Evolutionary conservation across 2,797 vertebrate species (phyloP), one percentile per base, ranked within the genome.

Genomic region (Microchirus variegatus): DNA sequence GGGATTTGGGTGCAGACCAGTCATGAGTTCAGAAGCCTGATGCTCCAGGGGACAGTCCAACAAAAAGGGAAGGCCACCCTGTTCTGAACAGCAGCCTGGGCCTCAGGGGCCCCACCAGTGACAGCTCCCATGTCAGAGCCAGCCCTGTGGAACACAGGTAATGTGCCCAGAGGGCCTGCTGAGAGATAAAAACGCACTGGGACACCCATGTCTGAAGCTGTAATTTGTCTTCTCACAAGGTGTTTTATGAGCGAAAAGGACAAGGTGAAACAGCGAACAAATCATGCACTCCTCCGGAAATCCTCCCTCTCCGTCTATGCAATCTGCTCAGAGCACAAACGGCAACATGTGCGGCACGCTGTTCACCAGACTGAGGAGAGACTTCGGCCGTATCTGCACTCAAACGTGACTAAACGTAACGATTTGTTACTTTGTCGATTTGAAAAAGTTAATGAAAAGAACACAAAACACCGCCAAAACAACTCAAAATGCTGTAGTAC

Each of bases 141-240:
- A 83, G 73, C 72, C 63, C 82, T 63, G 75, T 87, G 74, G 84
- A 89, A 84, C 89, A 89, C 71, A 82, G 78, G 81, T 87, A 89
- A 88, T 80, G 77, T 47, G 69, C 84, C 88, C 88, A n/a, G 59
- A 72, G 87, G 89, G 81, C 75, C 68, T 45, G 73, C 77, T 73
- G 70, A 82, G 75, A 83, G 74, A 81, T 75, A 84, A 81, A 81
- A 86, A 88, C 26, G 35, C 73, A 86, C 76, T 37, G 19, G 78
- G 85, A 93, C 92, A 94, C 91, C 93, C 92, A 91, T 57, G 76
- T 89, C 75, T 90, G 87, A 84, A 83, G 88, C 84, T 86, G 89
- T 91, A 92, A 93, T 94, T 93, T 93, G 93, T 93, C 89, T 91
- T 89, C 80, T 82, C 87, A 88, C 88, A 83, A 87, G 87, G 86